These are phyloP conservation scores for Pseudomyrmex dendroicus DNA, from an alignment of 1,140 invertebrate species.

Conservation along the genomic window DNA sequence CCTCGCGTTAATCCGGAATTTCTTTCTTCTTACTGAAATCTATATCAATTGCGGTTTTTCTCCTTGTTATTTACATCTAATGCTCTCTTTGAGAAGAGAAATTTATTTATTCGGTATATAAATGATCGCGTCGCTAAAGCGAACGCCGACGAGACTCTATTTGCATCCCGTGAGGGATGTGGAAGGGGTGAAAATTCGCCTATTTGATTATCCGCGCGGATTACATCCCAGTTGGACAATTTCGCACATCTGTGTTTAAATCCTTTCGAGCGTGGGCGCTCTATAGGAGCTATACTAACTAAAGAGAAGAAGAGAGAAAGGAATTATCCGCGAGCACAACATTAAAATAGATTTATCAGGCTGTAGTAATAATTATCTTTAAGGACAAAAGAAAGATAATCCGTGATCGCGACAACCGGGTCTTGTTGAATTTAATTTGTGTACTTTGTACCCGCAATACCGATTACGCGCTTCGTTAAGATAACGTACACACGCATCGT, in stretches of 20 bases:
- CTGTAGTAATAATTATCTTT: conserved; percentile 64
- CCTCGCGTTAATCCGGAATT: conserved; percentile 10
- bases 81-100: neutral
- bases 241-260: conserved; percentile 56
- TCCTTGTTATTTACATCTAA: neutral
- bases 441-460: conserved; percentile 25
- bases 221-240: conserved; percentile 43
- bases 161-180: conserved; percentile 23
- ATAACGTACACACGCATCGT: neutral
- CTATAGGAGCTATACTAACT: neutral
- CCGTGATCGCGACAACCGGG: conserved; percentile 38
- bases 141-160: conserved; percentile 10
- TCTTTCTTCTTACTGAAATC: neutral
- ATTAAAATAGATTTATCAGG: conserved; percentile 65
- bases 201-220: conserved; percentile 56
- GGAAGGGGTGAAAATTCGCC: conserved; percentile 52
- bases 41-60: neutral
- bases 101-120: conserved; percentile 54
- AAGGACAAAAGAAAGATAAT: conserved; percentile 61
- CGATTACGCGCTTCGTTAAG: conserved; percentile 40
- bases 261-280: conserved; percentile 20
- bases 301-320: neutral
- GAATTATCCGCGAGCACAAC: neutral
- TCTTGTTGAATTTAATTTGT: conserved; percentile 62
- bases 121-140: conserved; percentile 34